A percentile compares a stretch with the other conserved stretches of the same genome.
Conservation (phyloP, 2,113 vertebrate genomes). For the Strix aluco region DNA sequence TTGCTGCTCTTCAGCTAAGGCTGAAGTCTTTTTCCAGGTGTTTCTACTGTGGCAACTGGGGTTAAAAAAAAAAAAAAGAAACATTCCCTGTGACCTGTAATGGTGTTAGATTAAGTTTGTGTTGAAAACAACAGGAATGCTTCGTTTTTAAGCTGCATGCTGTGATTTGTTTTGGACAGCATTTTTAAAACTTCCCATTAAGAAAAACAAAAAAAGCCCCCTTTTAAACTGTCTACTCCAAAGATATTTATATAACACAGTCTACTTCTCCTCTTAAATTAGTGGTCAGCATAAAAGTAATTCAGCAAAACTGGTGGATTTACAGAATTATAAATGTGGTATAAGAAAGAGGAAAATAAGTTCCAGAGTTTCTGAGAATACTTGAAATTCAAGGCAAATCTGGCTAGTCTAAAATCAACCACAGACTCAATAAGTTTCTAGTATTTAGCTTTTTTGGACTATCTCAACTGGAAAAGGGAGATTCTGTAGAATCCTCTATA, state of each 20-base stretch:
- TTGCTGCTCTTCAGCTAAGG: not conserved
- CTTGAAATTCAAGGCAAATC: not conserved
- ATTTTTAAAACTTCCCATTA: not conserved
- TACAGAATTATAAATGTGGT: not conserved
- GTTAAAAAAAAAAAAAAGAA: not conserved
- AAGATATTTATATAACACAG: not conserved
- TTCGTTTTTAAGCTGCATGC: not conserved
- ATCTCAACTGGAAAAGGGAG: not conserved
- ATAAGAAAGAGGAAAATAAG: not conserved
- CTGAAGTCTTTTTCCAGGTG: not conserved
- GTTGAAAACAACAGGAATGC: not conserved
- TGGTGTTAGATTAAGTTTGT: not conserved
- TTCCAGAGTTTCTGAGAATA: not conserved
- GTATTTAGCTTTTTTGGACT: not conserved
- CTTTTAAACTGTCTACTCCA: not conserved
- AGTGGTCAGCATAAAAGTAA: constrained; percentile 38
- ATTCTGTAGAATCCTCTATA: not conserved
- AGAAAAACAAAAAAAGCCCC: not conserved
- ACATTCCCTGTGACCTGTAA: not conserved
- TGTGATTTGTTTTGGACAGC: not conserved
- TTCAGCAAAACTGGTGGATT: not conserved
- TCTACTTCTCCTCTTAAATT: constrained; percentile 11
- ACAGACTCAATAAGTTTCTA: not conserved
- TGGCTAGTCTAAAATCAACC: not conserved
- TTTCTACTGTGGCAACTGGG: rapidly evolving